Evolutionary conservation across 2,113 vertebrate genomes (phyloP).

Genomic region (Otis tarda): DNA sequence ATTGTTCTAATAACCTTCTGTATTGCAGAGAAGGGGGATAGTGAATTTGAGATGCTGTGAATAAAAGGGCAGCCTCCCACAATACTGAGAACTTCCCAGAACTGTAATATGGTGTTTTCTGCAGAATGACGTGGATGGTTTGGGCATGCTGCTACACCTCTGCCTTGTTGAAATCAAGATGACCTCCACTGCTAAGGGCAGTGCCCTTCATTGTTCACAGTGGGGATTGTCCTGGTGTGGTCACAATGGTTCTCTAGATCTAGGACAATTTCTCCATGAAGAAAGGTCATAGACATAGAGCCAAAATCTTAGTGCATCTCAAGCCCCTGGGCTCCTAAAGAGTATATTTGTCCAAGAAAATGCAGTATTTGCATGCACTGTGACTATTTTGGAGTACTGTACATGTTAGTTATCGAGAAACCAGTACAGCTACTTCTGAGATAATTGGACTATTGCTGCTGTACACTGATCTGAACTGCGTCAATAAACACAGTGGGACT

Average conservation of each 20-base stretch:
- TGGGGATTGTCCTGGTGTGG: neutral
- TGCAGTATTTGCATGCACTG: neutral
- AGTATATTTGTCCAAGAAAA: neutral
- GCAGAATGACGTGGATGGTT: neutral
- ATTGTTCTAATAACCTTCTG: constrained; percentile 12
- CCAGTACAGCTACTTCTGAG: neutral
- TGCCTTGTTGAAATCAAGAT: neutral
- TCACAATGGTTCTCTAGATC: neutral
- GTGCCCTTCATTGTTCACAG: neutral
- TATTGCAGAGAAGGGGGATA: neutral
- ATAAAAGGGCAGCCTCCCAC: neutral
- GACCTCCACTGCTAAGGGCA: neutral
- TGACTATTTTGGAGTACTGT: neutral
- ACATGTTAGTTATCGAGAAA: neutral
- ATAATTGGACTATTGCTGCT: neutral
- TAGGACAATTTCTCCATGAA: neutral
- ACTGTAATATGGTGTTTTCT: neutral
- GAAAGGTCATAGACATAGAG: neutral
- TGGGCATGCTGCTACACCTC: neutral
- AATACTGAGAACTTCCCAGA: neutral
- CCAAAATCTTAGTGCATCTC: neutral
- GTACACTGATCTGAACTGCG: neutral
- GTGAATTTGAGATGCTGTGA: neutral
- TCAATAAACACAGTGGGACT: neutral
- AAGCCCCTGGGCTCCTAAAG: neutral